Evolutionary conservation across 2,113 vertebrate genomes (phyloP).

Genomic region (Grantiella picta): DNA sequence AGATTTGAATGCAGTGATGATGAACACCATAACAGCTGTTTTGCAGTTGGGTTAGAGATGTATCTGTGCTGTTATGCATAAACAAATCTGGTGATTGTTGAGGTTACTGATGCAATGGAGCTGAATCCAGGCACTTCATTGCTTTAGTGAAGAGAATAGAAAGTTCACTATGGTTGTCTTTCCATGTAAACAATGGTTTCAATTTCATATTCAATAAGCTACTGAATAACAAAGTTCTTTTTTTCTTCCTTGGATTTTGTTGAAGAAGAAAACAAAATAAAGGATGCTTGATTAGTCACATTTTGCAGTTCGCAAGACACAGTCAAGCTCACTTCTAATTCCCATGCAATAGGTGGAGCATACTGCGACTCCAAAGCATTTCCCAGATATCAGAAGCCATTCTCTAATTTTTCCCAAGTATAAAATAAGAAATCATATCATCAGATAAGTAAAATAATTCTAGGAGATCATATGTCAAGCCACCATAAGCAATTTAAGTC

Average conservation of each 20-base stretch:
- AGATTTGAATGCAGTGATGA: not conserved
- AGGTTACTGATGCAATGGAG: not conserved
- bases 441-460: not conserved
- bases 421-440: not conserved
- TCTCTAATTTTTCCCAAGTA: not conserved
- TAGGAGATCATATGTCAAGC: not conserved
- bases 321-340: not conserved
- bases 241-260: not conserved
- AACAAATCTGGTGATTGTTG: not conserved
- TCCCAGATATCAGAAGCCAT: not conserved
- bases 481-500: not conserved
- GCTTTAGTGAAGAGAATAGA: not conserved
- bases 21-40: not conserved
- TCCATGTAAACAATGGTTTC: not conserved
- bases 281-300: rapidly evolving
- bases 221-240: not conserved
- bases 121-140: not conserved
- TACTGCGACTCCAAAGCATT: not conserved
- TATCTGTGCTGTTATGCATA: not conserved
- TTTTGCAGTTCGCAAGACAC: not conserved
- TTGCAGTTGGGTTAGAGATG: not conserved
- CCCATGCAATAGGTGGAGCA: not conserved
- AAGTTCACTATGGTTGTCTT: not conserved
- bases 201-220: not conserved
- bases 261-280: not conserved